Evolutionary conservation across 2,888 invertebrate genomes (phyloP).

Genomic region (Danaus chrysippus): DNA sequence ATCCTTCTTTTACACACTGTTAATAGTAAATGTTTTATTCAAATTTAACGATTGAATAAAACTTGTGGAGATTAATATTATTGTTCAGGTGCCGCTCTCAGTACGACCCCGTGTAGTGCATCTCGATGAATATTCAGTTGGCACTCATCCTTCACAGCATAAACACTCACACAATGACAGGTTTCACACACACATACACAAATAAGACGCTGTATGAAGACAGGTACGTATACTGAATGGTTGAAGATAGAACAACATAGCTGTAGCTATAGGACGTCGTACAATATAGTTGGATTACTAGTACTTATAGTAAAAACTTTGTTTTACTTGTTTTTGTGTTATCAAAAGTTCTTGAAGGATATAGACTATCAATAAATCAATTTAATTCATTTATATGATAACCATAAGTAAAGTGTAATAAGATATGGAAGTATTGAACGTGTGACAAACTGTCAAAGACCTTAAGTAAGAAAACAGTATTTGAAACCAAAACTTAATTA

Average conservation of each 20-base stretch:
- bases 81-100: not conserved
- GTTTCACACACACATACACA: conserved; percentile 8
- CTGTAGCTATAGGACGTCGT: not conserved
- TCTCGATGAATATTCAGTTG: conserved; percentile 29
- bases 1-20: no score
- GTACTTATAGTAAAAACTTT: no score
- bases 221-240: conserved; percentile 2
- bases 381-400: no score
- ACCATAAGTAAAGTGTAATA: no score
- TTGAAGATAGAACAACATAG: not conserved
- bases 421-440: no score
- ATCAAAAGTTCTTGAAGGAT: no score
- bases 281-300: not conserved
- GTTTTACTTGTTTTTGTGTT: no score
- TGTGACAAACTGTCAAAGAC: no score
- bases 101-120: conserved; percentile 3
- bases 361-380: no score
- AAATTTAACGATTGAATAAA: not conserved
- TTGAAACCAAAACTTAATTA: no score
- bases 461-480: no score
- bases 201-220: not conserved
- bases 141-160: conserved; percentile 14
- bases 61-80: not conserved
- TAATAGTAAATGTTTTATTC: not conserved
- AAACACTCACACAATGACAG: conserved; percentile 19